These are phyloP conservation scores for Drosophila serrata DNA, from an alignment of 1,140 invertebrate genomes.

Conservation along the genomic window DNA sequence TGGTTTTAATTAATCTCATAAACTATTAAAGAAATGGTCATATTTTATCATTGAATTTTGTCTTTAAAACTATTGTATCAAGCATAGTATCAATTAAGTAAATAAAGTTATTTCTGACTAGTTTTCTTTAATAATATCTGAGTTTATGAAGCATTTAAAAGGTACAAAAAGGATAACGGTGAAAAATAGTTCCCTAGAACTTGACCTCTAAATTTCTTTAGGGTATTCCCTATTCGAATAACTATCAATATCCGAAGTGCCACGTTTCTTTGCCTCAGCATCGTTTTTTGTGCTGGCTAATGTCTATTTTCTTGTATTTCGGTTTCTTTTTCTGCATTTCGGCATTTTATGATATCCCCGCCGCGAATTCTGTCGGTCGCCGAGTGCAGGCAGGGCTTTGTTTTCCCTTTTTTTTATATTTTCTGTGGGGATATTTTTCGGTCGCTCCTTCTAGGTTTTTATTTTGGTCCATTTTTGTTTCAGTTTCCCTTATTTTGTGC, in stretches of 20 bases:
- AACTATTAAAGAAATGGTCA: too few species aligned
- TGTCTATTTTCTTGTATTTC: slow-evolving; percentile 55
- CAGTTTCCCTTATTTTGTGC: slow-evolving; percentile 7
- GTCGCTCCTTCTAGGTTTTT: slow-evolving; percentile 12
- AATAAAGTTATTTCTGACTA: too few species aligned
- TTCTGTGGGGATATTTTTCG: slow-evolving; percentile 24
- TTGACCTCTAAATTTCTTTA: not conserved
- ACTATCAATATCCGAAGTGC: not conserved
- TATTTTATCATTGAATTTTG: too few species aligned
- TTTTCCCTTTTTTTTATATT: slow-evolving; percentile 49
- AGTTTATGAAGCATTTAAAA: too few species aligned
- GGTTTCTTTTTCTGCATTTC: slow-evolving; percentile 54
- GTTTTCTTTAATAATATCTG: too few species aligned
- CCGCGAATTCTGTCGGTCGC: slow-evolving; percentile 52
- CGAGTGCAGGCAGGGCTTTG: slow-evolving; percentile 70
- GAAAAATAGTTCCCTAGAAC: too few species aligned
- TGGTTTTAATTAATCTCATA: not conserved
- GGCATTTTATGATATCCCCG: slow-evolving; percentile 46
- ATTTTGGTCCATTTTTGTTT: slow-evolving; percentile 7
- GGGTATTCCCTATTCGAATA: slow-evolving; percentile 18
- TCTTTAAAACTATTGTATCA: too few species aligned
- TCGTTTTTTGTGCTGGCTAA: slow-evolving; percentile 40
- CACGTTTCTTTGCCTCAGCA: slow-evolving; percentile 3
- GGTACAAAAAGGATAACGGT: too few species aligned
- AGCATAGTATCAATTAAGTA: too few species aligned